phyloP scores from a whole-genome alignment of 1,140 invertebrate genomes.

The Drosophila orena region DNA sequence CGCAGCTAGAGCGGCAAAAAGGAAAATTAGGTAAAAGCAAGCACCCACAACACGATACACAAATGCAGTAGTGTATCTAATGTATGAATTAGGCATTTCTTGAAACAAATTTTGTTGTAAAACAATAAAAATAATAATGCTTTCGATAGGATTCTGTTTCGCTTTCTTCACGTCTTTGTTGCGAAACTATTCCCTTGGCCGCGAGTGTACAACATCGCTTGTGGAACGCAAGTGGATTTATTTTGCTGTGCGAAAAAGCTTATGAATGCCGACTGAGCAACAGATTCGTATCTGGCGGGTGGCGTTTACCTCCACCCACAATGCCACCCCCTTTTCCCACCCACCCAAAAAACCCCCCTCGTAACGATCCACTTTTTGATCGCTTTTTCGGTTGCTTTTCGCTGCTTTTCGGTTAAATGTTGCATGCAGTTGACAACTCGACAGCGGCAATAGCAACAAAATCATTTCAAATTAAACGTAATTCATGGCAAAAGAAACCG shows the following conservation, averaged over 20 bases:
- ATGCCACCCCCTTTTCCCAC: background rate
- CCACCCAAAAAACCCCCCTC: slow-evolving; percentile 5
- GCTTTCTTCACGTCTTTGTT: too few species aligned
- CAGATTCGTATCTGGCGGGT: slow-evolving; percentile 18
- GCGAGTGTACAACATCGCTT: background rate
- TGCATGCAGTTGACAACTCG: slow-evolving; percentile 76
- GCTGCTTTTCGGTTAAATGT: slow-evolving; percentile 61
- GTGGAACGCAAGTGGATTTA: slow-evolving; percentile 64
- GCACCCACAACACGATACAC: slow-evolving; percentile 17
- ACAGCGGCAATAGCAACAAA: slow-evolving; percentile 45
- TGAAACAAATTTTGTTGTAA: too few species aligned
- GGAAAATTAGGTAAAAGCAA: slow-evolving; percentile 56
- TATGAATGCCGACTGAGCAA: slow-evolving; percentile 25
- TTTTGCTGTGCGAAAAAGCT: slow-evolving; percentile 66
- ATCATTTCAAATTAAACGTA: slow-evolving; percentile 58
- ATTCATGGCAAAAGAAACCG: slow-evolving; percentile 59
- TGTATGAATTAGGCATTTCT: too few species aligned
- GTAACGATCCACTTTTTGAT: slow-evolving; percentile 48
- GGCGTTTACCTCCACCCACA: slow-evolving; percentile 32
- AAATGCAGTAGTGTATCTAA: background rate
- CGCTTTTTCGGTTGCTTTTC: slow-evolving; percentile 36
- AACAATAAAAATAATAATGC: too few species aligned
- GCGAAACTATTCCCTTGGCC: background rate
- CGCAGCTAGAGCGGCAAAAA: slow-evolving; percentile 31
- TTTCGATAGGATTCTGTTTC: too few species aligned